Evolutionary conservation across 2,888 invertebrate genomes (phyloP).

Genomic region (Argyresthia goedartella): DNA sequence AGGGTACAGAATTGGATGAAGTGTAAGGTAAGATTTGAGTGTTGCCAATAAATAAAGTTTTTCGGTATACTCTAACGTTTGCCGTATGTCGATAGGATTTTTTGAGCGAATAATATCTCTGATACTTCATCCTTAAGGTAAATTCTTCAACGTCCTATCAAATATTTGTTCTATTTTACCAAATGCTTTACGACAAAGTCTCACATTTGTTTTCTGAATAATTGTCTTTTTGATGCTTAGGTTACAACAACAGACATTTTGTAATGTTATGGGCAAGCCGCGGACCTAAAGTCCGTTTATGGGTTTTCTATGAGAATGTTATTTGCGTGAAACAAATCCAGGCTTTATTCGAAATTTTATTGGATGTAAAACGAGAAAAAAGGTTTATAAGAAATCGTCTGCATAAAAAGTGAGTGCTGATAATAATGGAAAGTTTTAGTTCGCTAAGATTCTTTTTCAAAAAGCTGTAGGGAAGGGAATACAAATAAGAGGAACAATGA

Average conservation of each 20-base stretch:
- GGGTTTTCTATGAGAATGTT: constrained; percentile 47
- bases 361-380: constrained; percentile 21
- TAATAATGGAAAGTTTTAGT: not conserved
- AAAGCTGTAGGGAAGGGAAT: not conserved
- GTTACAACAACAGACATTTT: constrained; percentile 43
- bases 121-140: constrained; percentile 3
- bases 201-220: constrained; percentile 48
- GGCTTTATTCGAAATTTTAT: constrained; percentile 55
- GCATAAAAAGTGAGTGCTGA: not conserved
- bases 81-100: not conserved
- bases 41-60: constrained; percentile 58
- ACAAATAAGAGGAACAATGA: constrained; percentile 18
- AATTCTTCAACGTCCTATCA: constrained; percentile 14
- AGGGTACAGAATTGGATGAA: constrained; percentile 4
- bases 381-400: constrained; percentile 4
- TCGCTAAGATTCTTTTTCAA: not conserved
- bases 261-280: constrained; percentile 45
- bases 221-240: constrained; percentile 23
- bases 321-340: constrained; percentile 45
- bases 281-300: constrained; percentile 49
- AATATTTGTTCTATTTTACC: constrained; percentile 14
- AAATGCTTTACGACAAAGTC: constrained; percentile 25
- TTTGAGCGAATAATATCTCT: constrained; percentile 10
- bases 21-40: constrained; percentile 24
- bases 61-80: not conserved